A percentile compares a stretch with the other conserved stretches of the same genome.
phyloP scores from a whole-genome alignment of 2,888 invertebrate species.

The Erebia aethiops region DNA sequence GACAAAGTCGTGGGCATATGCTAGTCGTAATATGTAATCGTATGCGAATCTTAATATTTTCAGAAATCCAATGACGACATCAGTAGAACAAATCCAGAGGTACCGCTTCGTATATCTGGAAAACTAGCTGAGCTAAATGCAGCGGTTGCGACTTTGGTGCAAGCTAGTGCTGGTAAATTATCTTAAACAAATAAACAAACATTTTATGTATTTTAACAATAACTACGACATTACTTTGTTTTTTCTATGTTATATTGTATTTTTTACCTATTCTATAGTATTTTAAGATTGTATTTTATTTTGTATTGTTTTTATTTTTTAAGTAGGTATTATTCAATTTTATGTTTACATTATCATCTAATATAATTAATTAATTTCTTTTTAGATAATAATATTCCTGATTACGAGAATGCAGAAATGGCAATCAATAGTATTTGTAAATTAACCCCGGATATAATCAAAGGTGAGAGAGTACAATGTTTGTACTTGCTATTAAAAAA shows the following conservation, averaged over 20 bases:
- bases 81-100: neutral
- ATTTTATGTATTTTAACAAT: no score
- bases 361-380: neutral
- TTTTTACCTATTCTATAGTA: no score
- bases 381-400: slow-evolving; percentile 42
- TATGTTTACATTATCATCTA: no score
- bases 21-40: neutral
- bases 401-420: slow-evolving; percentile 45
- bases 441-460: slow-evolving; percentile 45
- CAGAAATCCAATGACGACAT: neutral
- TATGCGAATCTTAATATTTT: neutral
- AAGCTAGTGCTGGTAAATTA: slow-evolving; percentile 41
- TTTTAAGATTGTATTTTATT: no score
- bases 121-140: slow-evolving; percentile 45
- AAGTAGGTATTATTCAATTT: no score
- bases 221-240: no score
- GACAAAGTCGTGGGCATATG: no score
- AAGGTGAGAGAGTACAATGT: slow-evolving; percentile 36
- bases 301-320: no score
- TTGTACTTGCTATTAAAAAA: no score
- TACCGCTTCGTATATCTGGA: slow-evolving; percentile 8
- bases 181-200: no score
- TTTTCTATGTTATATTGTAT: no score
- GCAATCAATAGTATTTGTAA: slow-evolving; percentile 43
- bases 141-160: slow-evolving; percentile 40